Evolutionary conservation across 2,797 vertebrate species (phyloP).

Genomic region (Lophius americanus): DNA sequence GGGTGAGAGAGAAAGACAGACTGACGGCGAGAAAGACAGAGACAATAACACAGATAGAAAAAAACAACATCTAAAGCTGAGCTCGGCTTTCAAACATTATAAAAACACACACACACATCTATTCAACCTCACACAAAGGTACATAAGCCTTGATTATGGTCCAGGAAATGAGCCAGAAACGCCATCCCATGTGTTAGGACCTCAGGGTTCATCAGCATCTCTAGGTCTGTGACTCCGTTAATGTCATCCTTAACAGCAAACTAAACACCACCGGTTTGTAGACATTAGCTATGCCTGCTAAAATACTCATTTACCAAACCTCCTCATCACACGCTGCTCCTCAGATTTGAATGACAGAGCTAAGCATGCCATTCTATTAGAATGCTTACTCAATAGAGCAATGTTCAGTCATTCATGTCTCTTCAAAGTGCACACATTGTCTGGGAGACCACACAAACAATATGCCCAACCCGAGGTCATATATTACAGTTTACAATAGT

Average conservation of each 20-base stretch:
- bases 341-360: constrained; percentile 73
- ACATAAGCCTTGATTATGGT: constrained; percentile 82
- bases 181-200: constrained; percentile 78
- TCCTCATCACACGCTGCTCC: constrained; percentile 57
- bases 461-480: constrained; percentile 67
- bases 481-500: constrained; percentile 74
- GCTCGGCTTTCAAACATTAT: constrained; percentile 34
- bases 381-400: constrained; percentile 70
- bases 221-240: constrained; percentile 71
- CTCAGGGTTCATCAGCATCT: constrained; percentile 75
- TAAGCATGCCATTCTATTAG: constrained; percentile 74
- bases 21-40: constrained; percentile 13
- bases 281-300: constrained; percentile 72
- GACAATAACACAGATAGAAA: constrained; percentile 31
- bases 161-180: constrained; percentile 83
- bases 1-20: constrained; percentile 45
- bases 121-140: constrained; percentile 66
- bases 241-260: constrained; percentile 80
- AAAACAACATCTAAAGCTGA: constrained; percentile 38
- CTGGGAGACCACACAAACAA: constrained; percentile 68
- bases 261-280: constrained; percentile 74
- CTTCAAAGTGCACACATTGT: constrained; percentile 63
- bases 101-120: constrained; percentile 30
- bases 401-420: constrained; percentile 76
- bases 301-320: constrained; percentile 65